Conservation (phyloP, 2,888 invertebrate species). For the Troilus luridus region DNA sequence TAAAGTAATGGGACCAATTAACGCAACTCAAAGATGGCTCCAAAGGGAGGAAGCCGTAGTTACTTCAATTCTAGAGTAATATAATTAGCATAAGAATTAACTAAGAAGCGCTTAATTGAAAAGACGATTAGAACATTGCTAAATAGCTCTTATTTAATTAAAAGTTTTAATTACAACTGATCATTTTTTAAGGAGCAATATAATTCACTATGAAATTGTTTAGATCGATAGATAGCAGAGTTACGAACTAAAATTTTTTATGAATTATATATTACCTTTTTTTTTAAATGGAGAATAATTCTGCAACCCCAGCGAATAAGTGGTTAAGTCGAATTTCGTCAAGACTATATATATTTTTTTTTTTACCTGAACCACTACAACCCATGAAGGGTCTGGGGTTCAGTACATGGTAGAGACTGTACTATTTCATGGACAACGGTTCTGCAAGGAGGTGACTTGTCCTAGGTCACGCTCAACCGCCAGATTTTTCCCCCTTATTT, state of each 20-base stretch:
- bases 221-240: background rate
- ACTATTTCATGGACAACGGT: too few species aligned
- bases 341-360: too few species aligned
- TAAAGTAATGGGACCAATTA: slow-evolving; percentile 8
- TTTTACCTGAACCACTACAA: too few species aligned
- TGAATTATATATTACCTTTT: background rate
- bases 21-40: slow-evolving; percentile 10
- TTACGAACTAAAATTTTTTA: background rate
- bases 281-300: too few species aligned
- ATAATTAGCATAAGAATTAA: background rate
- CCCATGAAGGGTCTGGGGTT: too few species aligned
- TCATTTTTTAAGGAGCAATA: background rate
- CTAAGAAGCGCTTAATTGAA: background rate
- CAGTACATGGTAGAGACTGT: too few species aligned
- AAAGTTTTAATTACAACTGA: background rate
- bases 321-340: too few species aligned
- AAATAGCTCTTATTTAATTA: too few species aligned
- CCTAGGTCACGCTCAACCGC: too few species aligned
- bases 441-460: too few species aligned
- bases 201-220: background rate
- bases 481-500: too few species aligned
- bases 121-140: background rate
- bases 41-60: background rate
- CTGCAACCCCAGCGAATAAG: too few species aligned
- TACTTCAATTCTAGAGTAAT: background rate